phyloP scores from a whole-genome alignment of 2,797 vertebrate genomes.

The Xenopus petersii region DNA sequence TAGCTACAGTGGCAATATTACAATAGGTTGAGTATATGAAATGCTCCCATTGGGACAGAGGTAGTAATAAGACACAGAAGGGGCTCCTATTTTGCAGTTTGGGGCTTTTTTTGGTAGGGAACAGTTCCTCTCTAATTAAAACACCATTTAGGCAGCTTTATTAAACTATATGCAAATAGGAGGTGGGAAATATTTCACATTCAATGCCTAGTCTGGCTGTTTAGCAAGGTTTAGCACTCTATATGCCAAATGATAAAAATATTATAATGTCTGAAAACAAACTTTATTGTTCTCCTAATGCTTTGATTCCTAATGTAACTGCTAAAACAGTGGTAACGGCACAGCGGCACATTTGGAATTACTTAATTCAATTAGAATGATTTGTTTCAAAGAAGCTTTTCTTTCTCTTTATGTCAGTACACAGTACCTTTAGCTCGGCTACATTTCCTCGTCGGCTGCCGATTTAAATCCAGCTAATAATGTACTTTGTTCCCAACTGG shows the following conservation, averaged over 20 bases:
- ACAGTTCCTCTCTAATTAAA: too few species aligned
- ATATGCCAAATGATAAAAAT: not conserved
- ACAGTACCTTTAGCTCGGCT: too few species aligned
- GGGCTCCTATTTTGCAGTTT: conserved; percentile 3
- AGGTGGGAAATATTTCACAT: too few species aligned
- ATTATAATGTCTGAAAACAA: not conserved
- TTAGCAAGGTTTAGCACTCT: not conserved
- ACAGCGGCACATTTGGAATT: conserved; percentile 8
- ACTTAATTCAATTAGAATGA: conserved; percentile 1
- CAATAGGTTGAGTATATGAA: conserved; percentile 30
- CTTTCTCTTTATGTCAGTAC: not conserved
- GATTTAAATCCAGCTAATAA: not conserved
- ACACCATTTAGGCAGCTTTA: too few species aligned
- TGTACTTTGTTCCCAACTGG: not conserved
- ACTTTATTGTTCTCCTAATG: not conserved
- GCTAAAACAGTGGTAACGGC: not conserved
- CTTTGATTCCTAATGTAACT: not conserved
- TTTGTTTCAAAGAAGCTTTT: not conserved
- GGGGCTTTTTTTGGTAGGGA: too few species aligned
- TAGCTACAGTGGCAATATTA: conserved; percentile 19
- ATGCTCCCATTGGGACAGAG: conserved; percentile 21
- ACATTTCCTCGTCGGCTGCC: not conserved
- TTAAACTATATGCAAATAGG: too few species aligned
- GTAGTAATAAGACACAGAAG: conserved; percentile 19
- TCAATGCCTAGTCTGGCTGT: not conserved